These are phyloP conservation scores for Beroe ovata DNA, from an alignment of 37 sponge, comb jelly and placozoan genomes.

Conservation along the genomic window DNA sequence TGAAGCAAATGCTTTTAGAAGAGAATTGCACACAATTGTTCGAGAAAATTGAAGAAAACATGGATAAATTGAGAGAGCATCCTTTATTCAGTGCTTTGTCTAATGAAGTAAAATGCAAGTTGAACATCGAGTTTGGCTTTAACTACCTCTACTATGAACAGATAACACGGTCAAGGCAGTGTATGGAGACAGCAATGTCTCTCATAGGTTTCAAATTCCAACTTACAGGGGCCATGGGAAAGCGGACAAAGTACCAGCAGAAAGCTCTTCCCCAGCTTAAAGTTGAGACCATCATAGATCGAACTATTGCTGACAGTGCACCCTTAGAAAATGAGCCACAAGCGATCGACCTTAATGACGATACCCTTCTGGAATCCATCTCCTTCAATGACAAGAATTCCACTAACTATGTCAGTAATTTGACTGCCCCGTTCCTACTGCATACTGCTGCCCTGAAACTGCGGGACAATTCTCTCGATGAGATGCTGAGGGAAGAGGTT, in stretches of 20 bases:
- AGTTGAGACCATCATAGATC: constrained; percentile 42
- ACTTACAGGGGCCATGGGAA: constrained; percentile 78
- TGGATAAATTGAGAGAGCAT: background rate
- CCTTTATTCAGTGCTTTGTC: background rate
- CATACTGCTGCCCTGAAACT: constrained; percentile 19
- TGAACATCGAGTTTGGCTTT: constrained; percentile 21
- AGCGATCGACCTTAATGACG: constrained; percentile 33
- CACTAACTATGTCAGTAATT: background rate
- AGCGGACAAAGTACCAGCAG: constrained; percentile 85
- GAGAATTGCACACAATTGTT: background rate
- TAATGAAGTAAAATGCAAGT: background rate
- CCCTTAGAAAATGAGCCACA: constrained; percentile 55
- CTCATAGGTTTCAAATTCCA: constrained; percentile 11
- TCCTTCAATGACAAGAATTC: background rate
- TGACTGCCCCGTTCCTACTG: constrained; percentile 43
- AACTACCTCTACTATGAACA: constrained; percentile 14
- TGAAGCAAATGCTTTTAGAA: constrained; percentile 23
- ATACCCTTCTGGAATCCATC: constrained; percentile 30
- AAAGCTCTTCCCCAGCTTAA: constrained; percentile 76
- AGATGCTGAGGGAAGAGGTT: constrained; percentile 51
- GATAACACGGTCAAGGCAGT: background rate
- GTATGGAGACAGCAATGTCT: background rate
- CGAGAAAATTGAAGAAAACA: background rate
- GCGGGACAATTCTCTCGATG: constrained; percentile 16
- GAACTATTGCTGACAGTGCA: background rate